These are phyloP conservation scores for Drosophila watanabei DNA, from an alignment of 1,140 invertebrate genomes.

Conservation along the genomic window DNA sequence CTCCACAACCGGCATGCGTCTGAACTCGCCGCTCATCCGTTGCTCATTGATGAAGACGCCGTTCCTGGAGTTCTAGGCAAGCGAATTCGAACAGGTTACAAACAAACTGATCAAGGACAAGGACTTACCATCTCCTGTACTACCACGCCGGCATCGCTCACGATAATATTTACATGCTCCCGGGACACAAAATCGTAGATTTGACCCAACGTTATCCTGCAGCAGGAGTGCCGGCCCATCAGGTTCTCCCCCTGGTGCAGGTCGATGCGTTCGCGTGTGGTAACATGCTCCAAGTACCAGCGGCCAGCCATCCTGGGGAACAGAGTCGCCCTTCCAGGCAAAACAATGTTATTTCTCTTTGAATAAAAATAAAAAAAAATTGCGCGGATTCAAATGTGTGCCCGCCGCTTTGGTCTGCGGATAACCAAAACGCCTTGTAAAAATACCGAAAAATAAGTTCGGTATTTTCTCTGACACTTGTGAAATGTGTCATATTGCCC, in stretches of 20 bases:
- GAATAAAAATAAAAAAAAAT: background rate
- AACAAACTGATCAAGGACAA: background rate
- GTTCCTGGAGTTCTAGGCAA: conserved; percentile 42
- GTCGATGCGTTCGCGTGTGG: conserved; percentile 21
- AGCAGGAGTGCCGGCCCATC: conserved; percentile 57
- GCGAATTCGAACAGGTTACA: background rate
- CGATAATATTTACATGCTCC: conserved; percentile 53
- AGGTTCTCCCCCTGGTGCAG: conserved; percentile 38
- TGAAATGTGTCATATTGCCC: too few relatives aligned
- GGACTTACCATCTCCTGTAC: conserved; percentile 37
- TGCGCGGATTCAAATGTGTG: background rate
- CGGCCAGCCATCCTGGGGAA: conserved; percentile 10
- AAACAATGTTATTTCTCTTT: background rate
- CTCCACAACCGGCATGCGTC: conserved; percentile 16
- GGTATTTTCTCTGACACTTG: too few relatives aligned
- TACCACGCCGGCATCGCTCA: conserved; percentile 28
- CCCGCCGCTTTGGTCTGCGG: too few relatives aligned
- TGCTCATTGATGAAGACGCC: conserved; percentile 53
- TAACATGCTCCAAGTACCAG: conserved; percentile 60
- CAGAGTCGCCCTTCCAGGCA: too few relatives aligned
- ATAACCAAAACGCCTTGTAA: too few relatives aligned
- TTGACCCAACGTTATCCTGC: conserved; percentile 34
- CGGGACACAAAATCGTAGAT: conserved; percentile 53
- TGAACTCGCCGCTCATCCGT: background rate
- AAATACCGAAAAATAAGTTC: too few relatives aligned